Evolutionary conservation across 2,113 vertebrate genomes (phyloP), one percentile per base, ranked within the genome.

Genomic region (Acanthochromis polyacanthus): DNA sequence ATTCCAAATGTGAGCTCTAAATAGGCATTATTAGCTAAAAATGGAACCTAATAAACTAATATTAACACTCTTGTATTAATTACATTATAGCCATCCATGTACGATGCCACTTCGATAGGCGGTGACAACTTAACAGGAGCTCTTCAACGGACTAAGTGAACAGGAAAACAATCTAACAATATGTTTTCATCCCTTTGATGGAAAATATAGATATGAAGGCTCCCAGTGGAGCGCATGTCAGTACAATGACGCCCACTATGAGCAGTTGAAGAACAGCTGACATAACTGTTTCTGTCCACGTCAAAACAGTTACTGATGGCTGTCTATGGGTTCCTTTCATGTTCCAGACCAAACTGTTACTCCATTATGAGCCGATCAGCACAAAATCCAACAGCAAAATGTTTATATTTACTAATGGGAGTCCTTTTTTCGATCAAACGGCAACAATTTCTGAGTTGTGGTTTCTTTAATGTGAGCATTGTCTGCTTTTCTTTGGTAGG

Each of bases 151-250:
- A 48, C 46, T 19, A 3, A 48, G 30, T 30, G 30, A 30, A 6
- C 30, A 9, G 46, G 46, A 48, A 48, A 48, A 48, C 5, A 17
- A 48, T 48, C 32, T 8, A 36, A 36, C 32, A 36, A 36, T 36
- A 8, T 36, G 9, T 7, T 36, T 48, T 66, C 57, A 65, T 56
- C 25, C 25, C 4, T 73, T 45, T 43, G 68, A 60, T 79, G 12
- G 53, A 67, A 82, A 77, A 75, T 51, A 67, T 36, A 56, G 56
- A 65, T 57, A 28, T 63, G 81, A 83, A 56, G 56, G 46, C 23
- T 86, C 78, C 78, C 76, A 25, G 59, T 16, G 23, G 69, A 84
- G 48, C 22, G 53, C 17, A 19, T 62, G 72, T 84, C 84, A 83
- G 71, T 78, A 71, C 82, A 90, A 46, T 10, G 3, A 53, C 69